Conservation (phyloP, 1,140 invertebrate species). For the Nephila pilipes region DNA sequence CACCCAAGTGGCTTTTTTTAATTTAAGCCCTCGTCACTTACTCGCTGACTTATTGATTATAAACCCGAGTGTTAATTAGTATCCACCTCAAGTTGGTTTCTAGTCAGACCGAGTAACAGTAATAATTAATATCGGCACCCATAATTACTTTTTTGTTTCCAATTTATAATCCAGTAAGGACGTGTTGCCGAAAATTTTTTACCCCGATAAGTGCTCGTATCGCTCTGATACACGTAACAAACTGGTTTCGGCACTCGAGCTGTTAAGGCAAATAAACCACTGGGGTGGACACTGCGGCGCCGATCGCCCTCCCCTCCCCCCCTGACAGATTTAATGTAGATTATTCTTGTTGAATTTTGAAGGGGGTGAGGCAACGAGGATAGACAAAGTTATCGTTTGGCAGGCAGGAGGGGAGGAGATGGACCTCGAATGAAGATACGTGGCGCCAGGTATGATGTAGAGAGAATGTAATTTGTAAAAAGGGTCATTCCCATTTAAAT, state of each 20-base stretch:
- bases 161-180: neutral
- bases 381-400: conserved; percentile 38
- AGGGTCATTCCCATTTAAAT: conserved; percentile 35
- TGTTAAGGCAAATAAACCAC: conserved; percentile 11
- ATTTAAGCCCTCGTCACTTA: too few relatives aligned
- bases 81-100: too few relatives aligned
- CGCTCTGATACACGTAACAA: neutral
- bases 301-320: neutral
- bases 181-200: neutral
- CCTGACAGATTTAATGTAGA: conserved; percentile 8
- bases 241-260: neutral
- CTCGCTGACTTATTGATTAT: too few relatives aligned
- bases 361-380: neutral
- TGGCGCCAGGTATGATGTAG: neutral
- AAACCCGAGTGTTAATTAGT: too few relatives aligned
- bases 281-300: neutral
- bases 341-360: conserved; percentile 28
- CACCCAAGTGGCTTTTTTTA: too few relatives aligned
- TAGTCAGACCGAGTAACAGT: too few relatives aligned
- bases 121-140: neutral
- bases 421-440: neutral
- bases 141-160: too few relatives aligned
- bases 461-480: neutral
- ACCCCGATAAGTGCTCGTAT: neutral
- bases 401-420: neutral